Conservation (phyloP, 2,888 invertebrate species). For the Phragmatobia fuliginosa region DNA sequence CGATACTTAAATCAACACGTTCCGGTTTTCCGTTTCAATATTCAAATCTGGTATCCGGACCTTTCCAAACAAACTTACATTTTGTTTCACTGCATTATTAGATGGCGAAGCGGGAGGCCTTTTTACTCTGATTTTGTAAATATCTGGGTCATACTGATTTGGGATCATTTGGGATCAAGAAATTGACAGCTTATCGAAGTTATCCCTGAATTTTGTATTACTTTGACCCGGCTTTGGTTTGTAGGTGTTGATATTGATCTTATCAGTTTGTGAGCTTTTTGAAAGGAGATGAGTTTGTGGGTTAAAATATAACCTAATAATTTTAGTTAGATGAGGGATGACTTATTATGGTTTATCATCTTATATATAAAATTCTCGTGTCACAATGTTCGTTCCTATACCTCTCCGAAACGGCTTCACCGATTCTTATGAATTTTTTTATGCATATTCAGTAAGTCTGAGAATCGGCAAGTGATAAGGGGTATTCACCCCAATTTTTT, state of each 20-base stretch:
- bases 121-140: slow-evolving; percentile 24
- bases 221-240: slow-evolving; percentile 18
- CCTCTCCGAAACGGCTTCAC: no score
- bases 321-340: background rate
- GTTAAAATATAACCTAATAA: background rate
- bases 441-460: no score
- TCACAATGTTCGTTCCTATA: no score
- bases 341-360: no score
- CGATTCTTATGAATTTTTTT: no score
- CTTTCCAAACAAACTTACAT: slow-evolving; percentile 49
- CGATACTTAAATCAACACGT: slow-evolving; percentile 52
- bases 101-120: slow-evolving; percentile 10
- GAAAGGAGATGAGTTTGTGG: background rate
- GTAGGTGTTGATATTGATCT: slow-evolving; percentile 14
- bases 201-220: slow-evolving; percentile 14
- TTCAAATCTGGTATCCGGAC: slow-evolving; percentile 47
- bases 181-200: slow-evolving; percentile 14
- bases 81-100: slow-evolving; percentile 48
- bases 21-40: slow-evolving; percentile 46
- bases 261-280: slow-evolving; percentile 11
- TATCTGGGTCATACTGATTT: slow-evolving; percentile 29
- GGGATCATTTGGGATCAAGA: slow-evolving; percentile 15
- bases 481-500: no score
- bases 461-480: no score
- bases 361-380: no score